These are phyloP conservation scores for Myotis lucifugus DNA, from an alignment of 2,113 vertebrate species.

Conservation along the genomic window DNA sequence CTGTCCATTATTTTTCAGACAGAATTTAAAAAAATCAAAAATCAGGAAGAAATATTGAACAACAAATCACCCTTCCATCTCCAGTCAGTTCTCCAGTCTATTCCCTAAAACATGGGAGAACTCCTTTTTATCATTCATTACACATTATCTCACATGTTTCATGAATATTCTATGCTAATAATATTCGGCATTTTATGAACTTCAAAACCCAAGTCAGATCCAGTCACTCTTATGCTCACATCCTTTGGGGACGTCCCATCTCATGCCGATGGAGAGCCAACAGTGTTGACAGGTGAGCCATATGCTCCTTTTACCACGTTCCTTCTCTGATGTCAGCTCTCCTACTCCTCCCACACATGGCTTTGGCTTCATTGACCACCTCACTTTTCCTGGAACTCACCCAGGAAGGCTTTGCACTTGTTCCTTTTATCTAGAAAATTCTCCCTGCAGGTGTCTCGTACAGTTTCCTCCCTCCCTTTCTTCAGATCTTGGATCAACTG, in stretches of 20 bases:
- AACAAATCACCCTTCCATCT: not conserved
- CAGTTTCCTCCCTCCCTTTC: not conserved
- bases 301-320: fast-evolving
- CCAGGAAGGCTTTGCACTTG: not conserved
- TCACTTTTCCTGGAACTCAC: not conserved
- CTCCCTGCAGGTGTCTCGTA: not conserved
- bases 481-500: not conserved
- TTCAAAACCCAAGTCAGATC: not conserved
- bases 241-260: not conserved
- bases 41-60: not conserved
- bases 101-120: not conserved
- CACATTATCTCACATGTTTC: not conserved
- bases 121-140: not conserved
- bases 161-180: not conserved
- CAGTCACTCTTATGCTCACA: not conserved
- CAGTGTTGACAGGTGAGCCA: not conserved
- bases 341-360: not conserved
- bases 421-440: not conserved
- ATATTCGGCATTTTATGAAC: not conserved
- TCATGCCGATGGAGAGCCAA: not conserved
- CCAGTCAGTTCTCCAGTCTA: not conserved
- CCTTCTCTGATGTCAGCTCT: not conserved
- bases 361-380: not conserved
- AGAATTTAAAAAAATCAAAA: not conserved
- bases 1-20: not conserved